Base-by-base conservation (phyloP, 1,140 invertebrate genomes). In the Hermatobates lingyangjiaoensis region DNA sequence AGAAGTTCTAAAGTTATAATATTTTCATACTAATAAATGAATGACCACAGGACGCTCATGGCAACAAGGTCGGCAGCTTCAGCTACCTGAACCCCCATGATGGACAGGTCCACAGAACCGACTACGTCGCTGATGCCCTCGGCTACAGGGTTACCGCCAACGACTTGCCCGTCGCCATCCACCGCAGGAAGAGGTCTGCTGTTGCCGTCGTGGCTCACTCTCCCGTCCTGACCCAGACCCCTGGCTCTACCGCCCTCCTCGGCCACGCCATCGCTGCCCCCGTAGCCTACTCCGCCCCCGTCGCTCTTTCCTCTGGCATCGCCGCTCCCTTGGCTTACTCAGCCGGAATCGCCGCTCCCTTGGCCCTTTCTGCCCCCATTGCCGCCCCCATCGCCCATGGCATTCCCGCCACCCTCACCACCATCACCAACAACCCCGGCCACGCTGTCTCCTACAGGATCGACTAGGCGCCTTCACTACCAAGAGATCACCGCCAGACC, bases 131-230 rank as follows among this genome's bases (percentile, higher is more conserved):
- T 53, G 68, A 67, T 50, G 59, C 54, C 48, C 58, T 58, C 12
- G 74, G 75, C 51, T 75, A 72, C 66, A 69, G 74, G 45, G 73
- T 69, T 21, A 68, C 68, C 48, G 61, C 61, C 58, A 69, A 70
- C 55, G 65, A 66, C 55, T 68, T 75, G 18, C 65, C 73, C 44
- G 63, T 40, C 12, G 49, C 10, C 44, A 52, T 68, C 67, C 57
- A 62, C 64, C 40, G 66, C 58, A 68, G 70, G n/a, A n/a, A n/a
- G n/a, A 54, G 67, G 68, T 70, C 67, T 64, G 69, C 69, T 57
- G 62, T 54, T 62, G 62, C 56, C 58, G 62, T 56, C 56, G 65
- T 50, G 64, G 24, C 26, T n/a, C 58, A 10, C 23, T 23, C 34
- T 44, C 34, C 42, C n/a, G 53, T 38, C 20, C 12, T 45, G 20